Percentiles rank a stretch among this genome's conserved stretches.
Conservation (phyloP, 2,113 vertebrate genomes). For the Monarcha castaneiventris region DNA sequence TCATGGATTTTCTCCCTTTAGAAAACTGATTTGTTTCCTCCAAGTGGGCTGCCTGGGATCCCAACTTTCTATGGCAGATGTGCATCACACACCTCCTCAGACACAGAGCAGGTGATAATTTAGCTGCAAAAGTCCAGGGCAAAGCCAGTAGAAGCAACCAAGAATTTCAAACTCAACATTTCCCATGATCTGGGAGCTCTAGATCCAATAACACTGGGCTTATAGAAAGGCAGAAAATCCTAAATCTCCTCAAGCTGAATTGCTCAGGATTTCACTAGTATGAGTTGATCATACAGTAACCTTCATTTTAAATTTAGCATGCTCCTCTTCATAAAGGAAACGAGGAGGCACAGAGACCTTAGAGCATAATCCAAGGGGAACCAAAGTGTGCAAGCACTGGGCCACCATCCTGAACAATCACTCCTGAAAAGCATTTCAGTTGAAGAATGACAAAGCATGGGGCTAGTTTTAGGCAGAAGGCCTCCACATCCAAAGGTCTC, state of each 20-base stretch:
- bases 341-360: not conserved
- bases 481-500: not conserved
- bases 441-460: not conserved
- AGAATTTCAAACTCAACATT: not conserved
- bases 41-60: not conserved
- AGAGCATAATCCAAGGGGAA: not conserved
- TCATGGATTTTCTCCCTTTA: not conserved
- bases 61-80: not conserved
- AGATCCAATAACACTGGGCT: not conserved
- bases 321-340: not conserved
- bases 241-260: not conserved
- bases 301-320: not conserved
- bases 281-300: not conserved
- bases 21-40: not conserved
- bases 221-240: not conserved
- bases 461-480: not conserved
- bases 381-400: not conserved
- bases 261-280: not conserved
- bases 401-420: not conserved
- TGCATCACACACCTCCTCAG: not conserved
- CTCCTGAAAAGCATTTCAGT: not conserved
- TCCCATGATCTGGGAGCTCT: not conserved
- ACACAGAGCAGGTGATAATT: not conserved
- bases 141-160: not conserved
- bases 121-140: not conserved